Base-by-base conservation (phyloP, 2,888 invertebrate species). In the Schrankia costaestrigalis region DNA sequence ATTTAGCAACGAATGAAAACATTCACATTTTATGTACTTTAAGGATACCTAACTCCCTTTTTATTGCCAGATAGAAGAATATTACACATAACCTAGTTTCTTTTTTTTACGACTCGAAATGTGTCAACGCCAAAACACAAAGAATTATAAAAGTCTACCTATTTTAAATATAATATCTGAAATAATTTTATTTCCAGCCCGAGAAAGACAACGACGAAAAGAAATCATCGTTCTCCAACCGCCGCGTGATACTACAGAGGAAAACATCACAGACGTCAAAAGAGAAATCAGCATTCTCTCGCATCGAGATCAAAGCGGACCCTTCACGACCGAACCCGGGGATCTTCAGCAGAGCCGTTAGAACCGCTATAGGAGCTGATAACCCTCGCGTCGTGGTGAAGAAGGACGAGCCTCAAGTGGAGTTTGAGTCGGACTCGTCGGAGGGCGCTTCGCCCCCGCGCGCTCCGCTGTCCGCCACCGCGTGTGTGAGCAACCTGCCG, bases 291-390 rank as follows among this genome's bases (percentile, higher is more conserved):
- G 65, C 75, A 0, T 74, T 75, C 58, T 43, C 70, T 1, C 61
- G 75, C 2, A 67, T 75, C 10, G 78, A 76, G 15, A 53, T 60
- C 11, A 66, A 69, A 34, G n/a, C 46, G 0, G 77, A 78, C 48
- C 73, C 76, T 0, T 52, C 68, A 0, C 59, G 76, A n/a, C 78
- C 78, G 0, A 65, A 70, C 53, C 70, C 74, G 1, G 79, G 79
- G 0, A 83, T 86, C 26, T 85, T 87, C 61, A 77, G 71, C 46
- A 74, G 85, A 0, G 85, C 86, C 0, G 80, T 86, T 0, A 46
- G 79, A 0, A 79, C 78, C 3, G 79, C 78, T 1, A 69, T 80
- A 0, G 66, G 68, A 0, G 23, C 58, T 0, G 74, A 70, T 0
- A 61, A 41, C 11, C 38, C 48, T 1, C 31, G 69, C 3, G 60